A percentile compares a stretch with the other conserved stretches of the same genome.
Evolutionary conservation across 1,140 invertebrate genomes (phyloP).

Genomic region (Papilio glaucus): DNA sequence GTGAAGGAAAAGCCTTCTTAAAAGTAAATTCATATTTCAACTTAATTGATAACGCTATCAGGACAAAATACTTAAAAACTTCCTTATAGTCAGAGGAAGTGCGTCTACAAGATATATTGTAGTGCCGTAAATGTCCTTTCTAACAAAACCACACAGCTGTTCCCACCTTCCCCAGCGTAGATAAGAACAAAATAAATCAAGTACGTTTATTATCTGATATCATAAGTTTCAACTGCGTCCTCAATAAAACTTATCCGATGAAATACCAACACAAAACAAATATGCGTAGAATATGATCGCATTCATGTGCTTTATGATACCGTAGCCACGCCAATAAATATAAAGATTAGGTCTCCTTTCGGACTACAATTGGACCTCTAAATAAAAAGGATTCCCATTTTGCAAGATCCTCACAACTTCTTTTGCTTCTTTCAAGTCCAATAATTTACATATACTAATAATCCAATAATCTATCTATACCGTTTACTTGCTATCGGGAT

Average conservation of each 20-base stretch:
- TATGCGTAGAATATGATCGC: conserved; percentile 21
- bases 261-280: conserved; percentile 14
- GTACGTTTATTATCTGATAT: conserved; percentile 19
- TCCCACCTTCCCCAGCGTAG: conserved; percentile 9
- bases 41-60: conserved; percentile 2
- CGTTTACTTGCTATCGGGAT: too few species aligned
- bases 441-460: too few species aligned
- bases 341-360: conserved; percentile 18
- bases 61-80: conserved; percentile 13
- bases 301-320: conserved; percentile 9
- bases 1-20: not conserved
- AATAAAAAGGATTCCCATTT: too few species aligned
- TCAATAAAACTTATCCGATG: conserved; percentile 23
- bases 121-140: not conserved
- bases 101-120: not conserved
- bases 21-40: not conserved
- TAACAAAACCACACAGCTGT: conserved; percentile 17
- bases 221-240: conserved; percentile 15
- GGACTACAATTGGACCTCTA: not conserved
- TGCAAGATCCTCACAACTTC: too few species aligned
- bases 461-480: too few species aligned
- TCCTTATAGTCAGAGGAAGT: not conserved
- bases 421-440: too few species aligned
- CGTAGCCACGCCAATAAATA: not conserved
- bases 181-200: conserved; percentile 23